phyloP scores from a whole-genome alignment of 1,140 invertebrate genomes.

The Mamestra configurata region DNA sequence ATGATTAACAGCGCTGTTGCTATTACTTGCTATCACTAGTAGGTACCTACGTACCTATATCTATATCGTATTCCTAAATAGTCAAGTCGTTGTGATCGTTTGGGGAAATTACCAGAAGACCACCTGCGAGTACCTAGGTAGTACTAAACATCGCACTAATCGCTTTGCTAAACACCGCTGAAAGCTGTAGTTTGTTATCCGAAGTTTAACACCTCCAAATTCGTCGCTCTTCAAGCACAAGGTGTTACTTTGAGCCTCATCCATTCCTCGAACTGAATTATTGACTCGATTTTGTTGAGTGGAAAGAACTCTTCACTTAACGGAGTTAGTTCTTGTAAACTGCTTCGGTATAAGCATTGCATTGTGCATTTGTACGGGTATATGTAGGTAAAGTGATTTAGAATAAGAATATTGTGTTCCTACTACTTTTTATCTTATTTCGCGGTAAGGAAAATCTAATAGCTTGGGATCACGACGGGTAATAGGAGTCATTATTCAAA shows the following conservation, averaged over 20 bases:
- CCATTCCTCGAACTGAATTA: constrained; percentile 24
- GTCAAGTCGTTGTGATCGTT: background rate
- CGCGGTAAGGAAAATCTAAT: too few species aligned
- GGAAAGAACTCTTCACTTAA: constrained; percentile 34
- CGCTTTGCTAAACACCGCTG: constrained; percentile 64
- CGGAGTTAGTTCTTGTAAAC: constrained; percentile 11
- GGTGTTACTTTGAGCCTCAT: constrained; percentile 44
- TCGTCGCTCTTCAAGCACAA: constrained; percentile 32
- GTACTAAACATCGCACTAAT: constrained; percentile 65
- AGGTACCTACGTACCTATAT: too few species aligned
- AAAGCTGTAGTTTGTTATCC: constrained; percentile 60
- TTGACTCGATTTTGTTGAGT: constrained; percentile 43
- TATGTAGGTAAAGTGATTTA: background rate
- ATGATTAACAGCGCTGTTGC: too few species aligned
- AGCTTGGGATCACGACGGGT: too few species aligned
- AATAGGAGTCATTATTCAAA: too few species aligned
- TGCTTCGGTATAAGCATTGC: background rate
- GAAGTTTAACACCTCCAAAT: constrained; percentile 62
- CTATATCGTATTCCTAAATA: constrained; percentile 40
- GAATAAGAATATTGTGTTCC: too few species aligned
- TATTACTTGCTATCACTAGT: too few species aligned
- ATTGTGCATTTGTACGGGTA: background rate
- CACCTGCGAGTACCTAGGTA: too few species aligned
- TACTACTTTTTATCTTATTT: too few species aligned
- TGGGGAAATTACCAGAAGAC: constrained; percentile 64